Conservation (phyloP, 2,888 invertebrate genomes). For the Cephonodes hylas region DNA sequence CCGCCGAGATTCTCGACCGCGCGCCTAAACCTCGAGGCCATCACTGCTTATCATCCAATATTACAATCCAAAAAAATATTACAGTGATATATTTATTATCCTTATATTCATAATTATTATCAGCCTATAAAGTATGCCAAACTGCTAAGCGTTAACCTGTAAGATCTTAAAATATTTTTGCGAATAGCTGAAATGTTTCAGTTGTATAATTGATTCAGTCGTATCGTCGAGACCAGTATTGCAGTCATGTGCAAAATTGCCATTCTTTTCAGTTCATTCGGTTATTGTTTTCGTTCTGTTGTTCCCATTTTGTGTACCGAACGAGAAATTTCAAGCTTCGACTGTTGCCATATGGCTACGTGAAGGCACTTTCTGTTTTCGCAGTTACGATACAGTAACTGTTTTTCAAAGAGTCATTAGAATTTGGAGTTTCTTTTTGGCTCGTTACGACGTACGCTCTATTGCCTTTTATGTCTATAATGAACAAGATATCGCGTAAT, state of each 20-base stretch:
- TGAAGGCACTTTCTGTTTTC: slow-evolving; percentile 41
- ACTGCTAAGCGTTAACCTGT: too few species aligned
- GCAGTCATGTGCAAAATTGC: slow-evolving; percentile 21
- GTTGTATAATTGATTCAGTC: slow-evolving; percentile 9
- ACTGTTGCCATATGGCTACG: slow-evolving; percentile 32
- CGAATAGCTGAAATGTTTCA: neutral
- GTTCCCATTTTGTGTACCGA: slow-evolving; percentile 33
- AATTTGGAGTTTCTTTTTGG: slow-evolving; percentile 25
- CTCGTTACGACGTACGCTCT: slow-evolving; percentile 1
- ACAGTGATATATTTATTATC: too few species aligned
- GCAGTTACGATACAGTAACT: slow-evolving; percentile 30
- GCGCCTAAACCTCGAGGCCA: too few species aligned
- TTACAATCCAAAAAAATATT: too few species aligned
- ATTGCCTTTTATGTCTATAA: neutral
- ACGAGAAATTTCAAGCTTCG: slow-evolving; percentile 45
- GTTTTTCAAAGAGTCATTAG: slow-evolving; percentile 26
- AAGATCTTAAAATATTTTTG: slow-evolving; percentile 3
- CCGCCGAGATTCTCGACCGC: too few species aligned
- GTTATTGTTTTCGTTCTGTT: slow-evolving; percentile 32
- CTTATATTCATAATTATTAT: too few species aligned
- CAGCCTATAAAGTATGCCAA: too few species aligned
- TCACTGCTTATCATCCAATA: too few species aligned
- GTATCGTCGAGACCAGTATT: neutral
- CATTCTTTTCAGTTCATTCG: slow-evolving; percentile 24
- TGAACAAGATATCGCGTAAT: slow-evolving; percentile 6